Percentiles rank a stretch among this genome's conserved stretches.
phyloP scores from a whole-genome alignment of 2,797 vertebrate species.

The Silurus aristotelis region DNA sequence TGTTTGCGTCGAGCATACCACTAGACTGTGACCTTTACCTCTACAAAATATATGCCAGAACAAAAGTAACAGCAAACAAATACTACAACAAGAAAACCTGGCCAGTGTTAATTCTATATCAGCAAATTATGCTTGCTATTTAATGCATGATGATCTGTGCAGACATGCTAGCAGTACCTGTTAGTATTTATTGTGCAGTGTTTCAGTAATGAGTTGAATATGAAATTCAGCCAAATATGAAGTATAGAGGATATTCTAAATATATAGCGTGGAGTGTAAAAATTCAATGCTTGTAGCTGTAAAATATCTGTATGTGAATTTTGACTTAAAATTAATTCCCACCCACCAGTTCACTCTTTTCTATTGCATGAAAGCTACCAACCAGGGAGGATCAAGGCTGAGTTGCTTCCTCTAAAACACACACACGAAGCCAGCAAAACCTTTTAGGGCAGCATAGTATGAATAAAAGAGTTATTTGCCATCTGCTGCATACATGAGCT shows the following conservation, averaged over 20 bases:
- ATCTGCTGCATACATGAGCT: neutral
- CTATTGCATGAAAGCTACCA: neutral
- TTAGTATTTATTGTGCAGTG: neutral
- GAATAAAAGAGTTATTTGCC: neutral
- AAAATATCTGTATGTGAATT: neutral
- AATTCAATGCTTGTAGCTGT: neutral
- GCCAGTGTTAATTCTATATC: neutral
- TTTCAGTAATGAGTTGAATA: neutral
- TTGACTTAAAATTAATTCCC: neutral
- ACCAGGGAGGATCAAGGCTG: neutral
- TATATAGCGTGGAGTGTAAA: neutral
- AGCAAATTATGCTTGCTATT: neutral
- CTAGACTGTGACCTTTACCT: constrained; percentile 41
- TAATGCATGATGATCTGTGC: neutral
- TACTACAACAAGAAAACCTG: neutral
- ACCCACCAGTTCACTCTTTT: neutral
- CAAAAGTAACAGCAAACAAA: constrained; percentile 30
- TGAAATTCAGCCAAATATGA: neutral
- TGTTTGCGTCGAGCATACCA: constrained; percentile 21
- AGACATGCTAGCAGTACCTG: neutral
- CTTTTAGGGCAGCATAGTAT: neutral
- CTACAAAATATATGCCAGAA: constrained; percentile 8
- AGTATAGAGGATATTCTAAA: neutral
- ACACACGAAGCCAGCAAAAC: neutral
- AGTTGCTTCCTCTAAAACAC: neutral